Base-by-base conservation (phyloP, 2,888 invertebrate genomes). In the Gibbula magus region DNA sequence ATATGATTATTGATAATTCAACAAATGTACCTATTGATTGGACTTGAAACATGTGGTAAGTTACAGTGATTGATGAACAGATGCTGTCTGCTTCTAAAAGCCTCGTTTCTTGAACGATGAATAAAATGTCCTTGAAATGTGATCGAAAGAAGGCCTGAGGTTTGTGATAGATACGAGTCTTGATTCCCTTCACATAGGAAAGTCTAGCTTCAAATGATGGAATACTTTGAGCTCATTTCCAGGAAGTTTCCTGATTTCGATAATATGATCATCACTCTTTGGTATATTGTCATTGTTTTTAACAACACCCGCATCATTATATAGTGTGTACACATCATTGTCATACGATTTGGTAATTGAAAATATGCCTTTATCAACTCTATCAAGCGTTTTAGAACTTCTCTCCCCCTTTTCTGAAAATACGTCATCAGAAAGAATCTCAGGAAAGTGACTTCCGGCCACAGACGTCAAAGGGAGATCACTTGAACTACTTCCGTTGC, bases 221-320 rank as follows among this genome's bases (percentile, higher is more conserved):
- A 61, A 61, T 25, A 78, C 39, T 54, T 67, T 81, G 16, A 81
- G 67, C 56, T 75, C 51, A 39, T 81, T 29, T 13, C 78, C 81
- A 20, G 81, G 67, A 22, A 78, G 25, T 56, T 80, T 77, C 18
- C 81, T 66, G 22, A 82, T 82, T 39, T 83, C 81, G 1, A 82
- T 77, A 25, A 83, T 76, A 56, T 82, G 75, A 53, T 83, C 83
- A 66, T 83, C 83, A 77, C 83, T 81, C 35, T 20, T 35, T 13
- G 70, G 35, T 73, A 22, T 73, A 35, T 73, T 70, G 70, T 10
- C 32, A 2, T 13, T 22, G 32, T 73, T 51, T 52, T 45, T 45
- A 22, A 25, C 51, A 22, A 51, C 10, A 25, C 45, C 29, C 51
- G n/a, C 70, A 35, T 39, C 70, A 35, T 70, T 22, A 39, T 70